A percentile compares a stretch with the other conserved stretches of the same genome.
Evolutionary conservation across 2,888 invertebrate genomes (phyloP).

Genomic region (Erebia palarica): DNA sequence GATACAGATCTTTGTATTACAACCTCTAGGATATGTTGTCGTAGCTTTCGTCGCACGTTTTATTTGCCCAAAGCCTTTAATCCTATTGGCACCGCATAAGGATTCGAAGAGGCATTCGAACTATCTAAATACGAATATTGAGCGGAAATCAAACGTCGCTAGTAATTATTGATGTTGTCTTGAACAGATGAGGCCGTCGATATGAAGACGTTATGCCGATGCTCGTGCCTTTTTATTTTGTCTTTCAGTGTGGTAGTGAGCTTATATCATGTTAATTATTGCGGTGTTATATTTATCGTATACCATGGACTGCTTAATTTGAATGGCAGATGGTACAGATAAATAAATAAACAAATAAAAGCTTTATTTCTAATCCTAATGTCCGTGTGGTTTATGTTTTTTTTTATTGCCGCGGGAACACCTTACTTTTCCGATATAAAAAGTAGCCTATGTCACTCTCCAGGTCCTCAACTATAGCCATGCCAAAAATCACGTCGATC

Average conservation of each 20-base stretch:
- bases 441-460: too few species aligned
- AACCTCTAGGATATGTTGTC: too few species aligned
- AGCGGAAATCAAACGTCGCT: conserved; percentile 73
- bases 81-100: conserved; percentile 8
- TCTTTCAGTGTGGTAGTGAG: conserved; percentile 60
- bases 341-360: not conserved
- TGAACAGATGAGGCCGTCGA: conserved; percentile 74
- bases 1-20: too few species aligned
- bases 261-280: conserved; percentile 73
- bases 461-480: too few species aligned
- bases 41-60: too few species aligned
- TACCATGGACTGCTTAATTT: conserved; percentile 56
- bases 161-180: conserved; percentile 74
- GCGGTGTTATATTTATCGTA: conserved; percentile 77
- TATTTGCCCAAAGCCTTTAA: too few species aligned
- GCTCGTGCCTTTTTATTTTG: conserved; percentile 69
- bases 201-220: conserved; percentile 65
- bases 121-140: conserved; percentile 49
- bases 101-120: conserved; percentile 34
- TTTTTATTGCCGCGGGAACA: too few species aligned
- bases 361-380: too few species aligned
- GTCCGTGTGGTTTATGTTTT: too few species aligned
- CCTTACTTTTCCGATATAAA: too few species aligned
- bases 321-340: conserved; percentile 45
- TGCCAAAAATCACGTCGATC: too few species aligned